These are phyloP conservation scores for Branchellion lobata DNA, from an alignment of 2,888 invertebrate species.

Conservation along the genomic window DNA sequence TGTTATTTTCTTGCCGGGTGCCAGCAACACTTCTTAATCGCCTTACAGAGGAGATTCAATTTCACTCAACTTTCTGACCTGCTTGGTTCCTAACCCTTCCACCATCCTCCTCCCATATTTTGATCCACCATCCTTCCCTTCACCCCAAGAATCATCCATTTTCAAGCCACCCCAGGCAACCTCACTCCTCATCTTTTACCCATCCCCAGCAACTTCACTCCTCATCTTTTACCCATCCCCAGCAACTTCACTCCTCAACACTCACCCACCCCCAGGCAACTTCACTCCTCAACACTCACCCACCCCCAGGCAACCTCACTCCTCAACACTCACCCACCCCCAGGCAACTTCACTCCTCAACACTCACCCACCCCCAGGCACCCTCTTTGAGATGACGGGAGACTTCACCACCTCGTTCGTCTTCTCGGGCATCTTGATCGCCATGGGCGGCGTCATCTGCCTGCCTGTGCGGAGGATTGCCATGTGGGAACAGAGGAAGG, in stretches of 20 bases:
- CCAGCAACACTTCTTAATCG: too few relatives aligned
- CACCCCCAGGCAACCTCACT: neutral
- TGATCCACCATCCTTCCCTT: too few relatives aligned
- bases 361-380: constrained; percentile 44
- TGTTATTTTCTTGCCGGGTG: neutral
- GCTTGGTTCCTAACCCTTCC: too few relatives aligned
- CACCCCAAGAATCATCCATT: too few relatives aligned
- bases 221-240: too few relatives aligned
- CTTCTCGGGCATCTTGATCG: constrained; percentile 48
- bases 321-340: neutral
- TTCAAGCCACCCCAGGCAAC: too few relatives aligned
- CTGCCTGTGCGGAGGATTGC: constrained; percentile 50
- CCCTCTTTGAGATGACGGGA: constrained; percentile 50
- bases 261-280: neutral
- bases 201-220: too few relatives aligned
- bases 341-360: neutral
- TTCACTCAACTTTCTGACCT: neutral
- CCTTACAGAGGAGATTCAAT: neutral
- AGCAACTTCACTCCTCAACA: too few relatives aligned
- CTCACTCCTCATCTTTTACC: too few relatives aligned
- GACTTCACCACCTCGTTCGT: constrained; percentile 50
- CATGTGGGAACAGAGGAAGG: constrained; percentile 44
- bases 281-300: neutral
- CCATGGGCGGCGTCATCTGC: constrained; percentile 50
- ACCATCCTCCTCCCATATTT: too few relatives aligned